Evolutionary conservation across 2,113 vertebrate genomes (phyloP).

Genomic region (Cisticola juncidis): DNA sequence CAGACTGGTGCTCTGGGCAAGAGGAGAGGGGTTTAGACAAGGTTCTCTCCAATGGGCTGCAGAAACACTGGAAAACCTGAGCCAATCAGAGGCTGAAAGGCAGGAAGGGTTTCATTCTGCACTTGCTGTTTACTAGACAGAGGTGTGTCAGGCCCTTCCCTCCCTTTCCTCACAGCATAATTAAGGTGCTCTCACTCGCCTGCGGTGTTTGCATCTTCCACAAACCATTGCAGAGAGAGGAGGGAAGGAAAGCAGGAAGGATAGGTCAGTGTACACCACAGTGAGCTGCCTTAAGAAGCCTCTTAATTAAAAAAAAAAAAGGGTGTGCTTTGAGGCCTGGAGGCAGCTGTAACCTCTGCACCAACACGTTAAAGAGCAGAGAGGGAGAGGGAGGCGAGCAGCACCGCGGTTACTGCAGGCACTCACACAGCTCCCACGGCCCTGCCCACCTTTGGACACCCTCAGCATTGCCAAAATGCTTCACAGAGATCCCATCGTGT

Average conservation of each 20-base stretch:
- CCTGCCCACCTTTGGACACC: neutral
- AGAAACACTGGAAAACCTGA: neutral
- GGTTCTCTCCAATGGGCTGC: neutral
- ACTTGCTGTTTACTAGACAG: neutral
- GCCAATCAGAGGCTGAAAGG: neutral
- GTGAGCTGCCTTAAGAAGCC: neutral
- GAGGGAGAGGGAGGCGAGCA: neutral
- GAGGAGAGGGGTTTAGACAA: neutral
- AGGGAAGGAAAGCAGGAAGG: slow-evolving; percentile 1
- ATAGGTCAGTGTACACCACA: neutral
- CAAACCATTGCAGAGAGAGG: neutral
- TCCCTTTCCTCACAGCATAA: neutral
- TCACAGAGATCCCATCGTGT: neutral
- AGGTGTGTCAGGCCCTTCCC: neutral
- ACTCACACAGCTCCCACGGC: neutral
- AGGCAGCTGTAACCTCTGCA: slow-evolving; percentile 45
- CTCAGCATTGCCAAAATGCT: neutral
- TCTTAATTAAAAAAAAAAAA: slow-evolving; percentile 47
- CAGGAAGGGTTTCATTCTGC: neutral
- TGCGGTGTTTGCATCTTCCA: neutral
- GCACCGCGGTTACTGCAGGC: neutral
- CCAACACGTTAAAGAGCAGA: neutral
- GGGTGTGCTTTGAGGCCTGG: neutral
- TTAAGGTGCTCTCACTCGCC: neutral
- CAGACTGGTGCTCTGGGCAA: slow-evolving; percentile 76